Evolutionary conservation across 1,140 invertebrate genomes (phyloP).

Genomic region (Heliconius nattereri): DNA sequence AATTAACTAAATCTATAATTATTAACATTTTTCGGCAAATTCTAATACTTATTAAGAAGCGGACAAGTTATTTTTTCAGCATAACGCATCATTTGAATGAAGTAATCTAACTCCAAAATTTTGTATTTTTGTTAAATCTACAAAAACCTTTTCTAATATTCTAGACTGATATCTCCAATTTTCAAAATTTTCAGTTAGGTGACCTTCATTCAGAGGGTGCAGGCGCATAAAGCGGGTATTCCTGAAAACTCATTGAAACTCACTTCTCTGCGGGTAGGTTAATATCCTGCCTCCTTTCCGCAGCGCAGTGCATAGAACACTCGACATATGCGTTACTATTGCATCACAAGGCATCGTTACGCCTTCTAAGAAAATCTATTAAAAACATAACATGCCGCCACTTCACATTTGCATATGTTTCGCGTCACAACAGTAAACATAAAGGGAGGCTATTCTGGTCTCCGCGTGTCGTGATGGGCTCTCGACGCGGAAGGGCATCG

Average conservation of each 20-base stretch:
- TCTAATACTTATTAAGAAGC: too few species aligned
- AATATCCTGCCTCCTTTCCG: conserved; percentile 44
- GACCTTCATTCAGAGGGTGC: background rate
- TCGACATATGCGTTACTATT: conserved; percentile 44
- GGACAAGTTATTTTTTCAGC: too few species aligned
- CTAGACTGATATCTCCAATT: too few species aligned
- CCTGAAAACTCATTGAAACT: conserved; percentile 25
- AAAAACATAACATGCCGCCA: conserved; percentile 38
- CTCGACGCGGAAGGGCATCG: conserved; percentile 62
- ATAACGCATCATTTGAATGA: too few species aligned
- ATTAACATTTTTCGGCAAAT: too few species aligned
- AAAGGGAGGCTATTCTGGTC: conserved; percentile 46
- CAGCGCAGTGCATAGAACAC: conserved; percentile 45
- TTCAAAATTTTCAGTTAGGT: background rate
- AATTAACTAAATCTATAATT: too few species aligned
- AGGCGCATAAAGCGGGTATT: background rate
- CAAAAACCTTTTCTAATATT: too few species aligned
- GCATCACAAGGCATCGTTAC: conserved; percentile 49
- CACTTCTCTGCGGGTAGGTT: conserved; percentile 47
- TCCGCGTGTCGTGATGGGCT: conserved; percentile 53
- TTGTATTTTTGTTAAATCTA: too few species aligned
- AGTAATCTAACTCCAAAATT: too few species aligned
- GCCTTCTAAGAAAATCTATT: conserved; percentile 12
- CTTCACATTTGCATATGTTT: conserved; percentile 27
- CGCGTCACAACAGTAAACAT: conserved; percentile 40